These are phyloP conservation scores for Cerastis leucographa DNA, from an alignment of 2,888 invertebrate genomes.

Conservation along the genomic window DNA sequence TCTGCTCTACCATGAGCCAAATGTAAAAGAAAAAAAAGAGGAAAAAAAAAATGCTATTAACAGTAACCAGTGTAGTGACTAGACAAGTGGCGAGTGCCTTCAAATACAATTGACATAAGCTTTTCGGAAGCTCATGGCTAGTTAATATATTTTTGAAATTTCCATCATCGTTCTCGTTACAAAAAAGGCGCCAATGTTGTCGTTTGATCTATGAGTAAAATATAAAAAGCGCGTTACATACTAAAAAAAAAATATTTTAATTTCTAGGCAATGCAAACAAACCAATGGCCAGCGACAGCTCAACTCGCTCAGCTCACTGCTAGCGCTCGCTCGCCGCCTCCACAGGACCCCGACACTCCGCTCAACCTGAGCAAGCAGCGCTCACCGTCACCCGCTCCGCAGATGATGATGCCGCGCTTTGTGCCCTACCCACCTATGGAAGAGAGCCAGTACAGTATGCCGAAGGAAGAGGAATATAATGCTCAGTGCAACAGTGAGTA, in stretches of 20 bases:
- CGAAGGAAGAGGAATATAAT: conserved; percentile 86
- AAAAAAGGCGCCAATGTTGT: background rate
- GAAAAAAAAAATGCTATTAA: background rate
- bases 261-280: conserved; percentile 88
- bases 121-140: background rate
- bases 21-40: background rate
- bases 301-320: conserved; percentile 93
- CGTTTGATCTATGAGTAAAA: background rate
- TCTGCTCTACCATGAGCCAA: background rate
- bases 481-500: conserved; percentile 86
- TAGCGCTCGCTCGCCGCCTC: conserved; percentile 90
- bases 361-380: conserved; percentile 97
- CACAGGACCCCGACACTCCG: conserved; percentile 95
- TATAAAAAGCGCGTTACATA: background rate
- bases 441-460: conserved; percentile 84
- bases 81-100: background rate
- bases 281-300: conserved; percentile 92
- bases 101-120: background rate
- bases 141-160: background rate
- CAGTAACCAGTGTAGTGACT: background rate
- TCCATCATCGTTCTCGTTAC: background rate
- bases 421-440: conserved; percentile 88
- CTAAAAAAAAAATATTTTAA: background rate
- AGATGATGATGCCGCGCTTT: conserved; percentile 90
- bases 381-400: conserved; percentile 90